Evolutionary conservation across 2,888 invertebrate genomes (phyloP), one percentile per base, ranked within the genome.

Genomic region (Campoplex capitator): DNA sequence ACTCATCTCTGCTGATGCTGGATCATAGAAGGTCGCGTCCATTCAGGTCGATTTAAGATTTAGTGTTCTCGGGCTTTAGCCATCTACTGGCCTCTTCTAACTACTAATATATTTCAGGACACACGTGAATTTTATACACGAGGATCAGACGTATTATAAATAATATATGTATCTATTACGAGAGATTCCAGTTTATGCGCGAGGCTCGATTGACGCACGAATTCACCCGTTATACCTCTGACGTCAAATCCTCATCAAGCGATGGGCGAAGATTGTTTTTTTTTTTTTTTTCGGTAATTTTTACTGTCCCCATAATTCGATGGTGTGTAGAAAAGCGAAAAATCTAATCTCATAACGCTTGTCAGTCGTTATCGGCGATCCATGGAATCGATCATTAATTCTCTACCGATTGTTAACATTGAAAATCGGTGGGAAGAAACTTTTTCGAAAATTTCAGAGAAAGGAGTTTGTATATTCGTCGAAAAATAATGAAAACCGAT

Each of bases 191-290:
- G 56, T 73, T 54, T 48, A 67, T 35, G 45, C 32, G 35, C 7
- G 79, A 71, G 65, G 28, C 73, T 45, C 51, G 62, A 77, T 83
- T 77, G 85, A 80, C 85, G 77, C 65, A 65, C 23, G 76, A 32
- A 42, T 73, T 74, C 23, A 74, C 23, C 35, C 70, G 56, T 42
- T 81, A 67, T 48, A 65, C 81, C 56, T 71, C 71, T 23, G 54
- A 70, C 71, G 45, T 74, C 42, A 45, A 45, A 78, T 56, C 23
- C 35, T 45, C n/a, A 38, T 62, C 71, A 11, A 13, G 48, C 18
- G 45, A 23, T 48, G 48, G 28, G 32, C 35, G 48, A n/a, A 62
- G 58, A 45, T 62, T 71, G 48, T 62, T 80, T 80, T 45, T 2
- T 23, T 23, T 71, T 62, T 62, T 80, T 80, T 45, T 2, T 23